Evolutionary conservation across 2,113 vertebrate species (phyloP).

Genomic region (Rhinogobius similis): DNA sequence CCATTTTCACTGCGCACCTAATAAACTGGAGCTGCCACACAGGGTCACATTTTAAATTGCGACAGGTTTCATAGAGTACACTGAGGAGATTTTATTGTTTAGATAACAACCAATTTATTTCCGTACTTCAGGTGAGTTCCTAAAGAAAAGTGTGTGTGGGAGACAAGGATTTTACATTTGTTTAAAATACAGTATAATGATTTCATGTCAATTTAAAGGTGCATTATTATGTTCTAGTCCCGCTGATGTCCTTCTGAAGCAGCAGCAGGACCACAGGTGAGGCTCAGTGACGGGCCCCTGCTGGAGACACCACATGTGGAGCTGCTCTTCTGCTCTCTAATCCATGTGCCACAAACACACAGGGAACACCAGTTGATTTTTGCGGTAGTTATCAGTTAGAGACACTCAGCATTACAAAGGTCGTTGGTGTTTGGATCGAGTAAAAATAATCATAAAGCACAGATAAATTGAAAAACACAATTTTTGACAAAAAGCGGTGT

Average conservation of each 20-base stretch:
- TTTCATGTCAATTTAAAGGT: background rate
- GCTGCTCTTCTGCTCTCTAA: too few species aligned
- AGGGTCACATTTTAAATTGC: background rate
- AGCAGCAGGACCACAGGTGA: background rate
- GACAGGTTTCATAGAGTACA: background rate
- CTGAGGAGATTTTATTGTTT: background rate
- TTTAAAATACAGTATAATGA: background rate
- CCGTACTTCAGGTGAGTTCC: background rate
- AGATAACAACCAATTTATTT: background rate
- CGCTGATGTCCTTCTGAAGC: background rate
- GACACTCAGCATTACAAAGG: too few species aligned
- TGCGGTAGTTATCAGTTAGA: too few species aligned
- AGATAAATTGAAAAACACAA: background rate
- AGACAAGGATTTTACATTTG: background rate
- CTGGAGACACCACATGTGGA: too few species aligned
- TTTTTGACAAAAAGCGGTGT: too few species aligned
- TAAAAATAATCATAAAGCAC: background rate
- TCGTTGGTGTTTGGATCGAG: background rate
- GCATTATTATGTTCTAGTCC: background rate
- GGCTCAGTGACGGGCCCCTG: too few species aligned
- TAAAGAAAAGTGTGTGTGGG: background rate
- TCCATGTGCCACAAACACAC: too few species aligned
- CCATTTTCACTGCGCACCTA: background rate
- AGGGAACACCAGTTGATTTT: too few species aligned
- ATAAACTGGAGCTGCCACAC: background rate